phyloP scores from a whole-genome alignment of 2,797 vertebrate genomes.

The Smutsia temminckii region DNA sequence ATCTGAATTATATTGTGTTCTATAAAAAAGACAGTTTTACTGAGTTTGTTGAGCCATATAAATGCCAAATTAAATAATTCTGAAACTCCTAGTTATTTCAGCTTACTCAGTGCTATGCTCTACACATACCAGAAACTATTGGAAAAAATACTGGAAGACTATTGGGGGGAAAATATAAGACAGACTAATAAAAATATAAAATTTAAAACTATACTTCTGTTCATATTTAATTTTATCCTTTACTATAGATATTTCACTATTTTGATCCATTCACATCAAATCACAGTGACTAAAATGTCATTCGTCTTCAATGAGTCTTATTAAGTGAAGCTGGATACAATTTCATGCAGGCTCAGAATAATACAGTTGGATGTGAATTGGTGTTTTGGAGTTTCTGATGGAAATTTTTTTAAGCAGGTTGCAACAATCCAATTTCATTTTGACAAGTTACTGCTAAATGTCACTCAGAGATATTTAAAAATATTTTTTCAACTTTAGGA shows the following conservation, averaged over 20 bases:
- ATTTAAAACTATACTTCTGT: not conserved
- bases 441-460: conserved; percentile 65
- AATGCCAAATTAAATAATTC: not conserved
- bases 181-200: not conserved
- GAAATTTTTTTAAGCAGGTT: conserved; percentile 65
- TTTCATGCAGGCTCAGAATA: conserved; percentile 50
- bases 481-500: conserved; percentile 21
- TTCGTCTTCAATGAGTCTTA: conserved; percentile 44
- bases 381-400: conserved; percentile 48
- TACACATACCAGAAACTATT: not conserved
- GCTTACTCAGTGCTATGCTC: not conserved
- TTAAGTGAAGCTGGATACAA: conserved; percentile 49
- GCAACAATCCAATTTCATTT: conserved; percentile 64
- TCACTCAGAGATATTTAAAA: conserved; percentile 59
- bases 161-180: not conserved
- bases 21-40: not conserved
- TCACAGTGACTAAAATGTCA: conserved; percentile 38
- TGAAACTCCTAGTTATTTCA: not conserved
- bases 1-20: not conserved
- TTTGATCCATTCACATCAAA: conserved; percentile 55
- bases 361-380: conserved; percentile 26
- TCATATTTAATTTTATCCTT: not conserved
- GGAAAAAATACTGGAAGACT: not conserved
- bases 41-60: not conserved
- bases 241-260: conserved; percentile 20